Conservation (phyloP, 2,888 invertebrate species). For the Plusia festucae region DNA sequence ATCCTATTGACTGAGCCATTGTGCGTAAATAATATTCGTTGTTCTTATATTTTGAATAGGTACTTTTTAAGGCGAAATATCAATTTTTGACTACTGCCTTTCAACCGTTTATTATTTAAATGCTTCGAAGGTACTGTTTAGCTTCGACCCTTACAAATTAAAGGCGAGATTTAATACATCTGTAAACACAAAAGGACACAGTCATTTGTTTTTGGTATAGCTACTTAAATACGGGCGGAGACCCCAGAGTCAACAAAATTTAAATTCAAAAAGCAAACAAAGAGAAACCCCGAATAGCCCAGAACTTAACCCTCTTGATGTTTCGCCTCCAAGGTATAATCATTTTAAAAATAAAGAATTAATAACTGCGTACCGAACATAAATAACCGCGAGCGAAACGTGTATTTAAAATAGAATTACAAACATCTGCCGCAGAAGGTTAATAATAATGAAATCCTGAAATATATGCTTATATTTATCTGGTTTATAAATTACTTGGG, state of each 20-base stretch:
- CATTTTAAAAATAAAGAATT: slow-evolving; percentile 45
- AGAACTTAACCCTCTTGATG: slow-evolving; percentile 45
- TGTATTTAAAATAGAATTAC: slow-evolving; percentile 35
- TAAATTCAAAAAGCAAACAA: slow-evolving; percentile 37
- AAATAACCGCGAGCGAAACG: slow-evolving; percentile 31
- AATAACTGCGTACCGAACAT: slow-evolving; percentile 37
- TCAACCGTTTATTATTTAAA: slow-evolving; percentile 3
- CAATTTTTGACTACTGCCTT: neutral
- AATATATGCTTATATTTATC: slow-evolving; percentile 2
- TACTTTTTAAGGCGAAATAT: neutral
- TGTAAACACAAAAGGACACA: slow-evolving; percentile 12
- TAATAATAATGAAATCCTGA: slow-evolving; percentile 9
- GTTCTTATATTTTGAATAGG: neutral
- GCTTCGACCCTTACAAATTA: neutral
- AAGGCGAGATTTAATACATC: neutral
- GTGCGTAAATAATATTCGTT: neutral
- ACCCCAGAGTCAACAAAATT: slow-evolving; percentile 27
- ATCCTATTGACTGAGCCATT: too few relatives aligned
- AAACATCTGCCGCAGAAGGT: slow-evolving; percentile 9
- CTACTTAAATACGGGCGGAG: slow-evolving; percentile 33
- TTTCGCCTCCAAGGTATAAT: slow-evolving; percentile 32
- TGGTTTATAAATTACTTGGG: slow-evolving; percentile 1
- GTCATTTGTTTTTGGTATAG: slow-evolving; percentile 5
- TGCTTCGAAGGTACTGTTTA: slow-evolving; percentile 4
- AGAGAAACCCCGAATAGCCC: slow-evolving; percentile 35